A percentile compares a stretch with the other conserved stretches of the same genome.
Evolutionary conservation across 2,888 invertebrate genomes (phyloP).

Genomic region (Lymantria dispar): DNA sequence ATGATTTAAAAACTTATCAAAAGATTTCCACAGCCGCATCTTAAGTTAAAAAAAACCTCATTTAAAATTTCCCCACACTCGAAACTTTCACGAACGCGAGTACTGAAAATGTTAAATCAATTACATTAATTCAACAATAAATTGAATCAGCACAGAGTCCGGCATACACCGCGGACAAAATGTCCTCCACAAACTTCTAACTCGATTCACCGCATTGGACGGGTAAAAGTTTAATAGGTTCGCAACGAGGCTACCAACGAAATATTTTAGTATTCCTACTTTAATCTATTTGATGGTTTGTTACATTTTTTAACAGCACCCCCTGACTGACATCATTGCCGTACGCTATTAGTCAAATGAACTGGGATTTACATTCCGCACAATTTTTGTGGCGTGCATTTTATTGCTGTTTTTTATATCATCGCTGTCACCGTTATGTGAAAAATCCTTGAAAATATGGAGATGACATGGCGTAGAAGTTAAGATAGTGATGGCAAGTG

Average conservation of each 20-base stretch:
- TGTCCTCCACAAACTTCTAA: conserved; percentile 48
- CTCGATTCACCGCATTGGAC: conserved; percentile 43
- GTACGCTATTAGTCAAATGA: conserved; percentile 37
- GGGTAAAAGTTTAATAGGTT: conserved; percentile 51
- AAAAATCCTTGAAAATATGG: too few relatives aligned
- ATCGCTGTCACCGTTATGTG: too few relatives aligned
- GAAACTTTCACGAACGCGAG: conserved; percentile 19
- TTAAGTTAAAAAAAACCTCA: conserved; percentile 10
- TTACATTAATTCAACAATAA: conserved; percentile 46
- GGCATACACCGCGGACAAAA: conserved; percentile 37
- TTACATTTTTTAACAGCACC: conserved; percentile 36
- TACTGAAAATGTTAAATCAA: conserved; percentile 40
- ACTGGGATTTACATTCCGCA: conserved; percentile 28
- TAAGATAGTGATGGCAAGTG: too few relatives aligned
- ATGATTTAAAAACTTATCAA: too few relatives aligned
- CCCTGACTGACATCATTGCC: conserved; percentile 20
- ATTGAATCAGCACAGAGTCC: conserved; percentile 47
- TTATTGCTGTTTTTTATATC: conserved; percentile 2
- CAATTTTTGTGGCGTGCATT: conserved; percentile 12
- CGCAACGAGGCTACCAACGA: conserved; percentile 35
- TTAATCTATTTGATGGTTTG: conserved; percentile 45
- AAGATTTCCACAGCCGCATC: too few relatives aligned
- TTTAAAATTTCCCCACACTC: conserved; percentile 15
- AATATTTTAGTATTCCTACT: conserved; percentile 40
- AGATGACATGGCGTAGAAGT: too few relatives aligned